Evolutionary conservation across 2,888 invertebrate species (phyloP).

Genomic region (Lasioglossum vierecki): DNA sequence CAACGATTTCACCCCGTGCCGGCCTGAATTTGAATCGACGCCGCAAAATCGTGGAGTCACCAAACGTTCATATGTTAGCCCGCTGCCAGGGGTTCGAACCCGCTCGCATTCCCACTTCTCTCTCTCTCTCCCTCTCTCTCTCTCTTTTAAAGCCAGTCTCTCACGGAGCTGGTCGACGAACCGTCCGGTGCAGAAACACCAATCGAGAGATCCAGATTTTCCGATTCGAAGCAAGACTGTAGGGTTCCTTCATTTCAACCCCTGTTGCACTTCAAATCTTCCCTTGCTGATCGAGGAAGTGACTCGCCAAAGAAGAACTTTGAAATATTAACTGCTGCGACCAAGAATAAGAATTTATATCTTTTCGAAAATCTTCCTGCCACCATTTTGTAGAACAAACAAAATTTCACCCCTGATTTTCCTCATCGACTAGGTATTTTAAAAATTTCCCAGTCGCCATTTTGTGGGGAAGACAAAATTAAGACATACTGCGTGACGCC

Average conservation of each 20-base stretch:
- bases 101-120: constrained; percentile 55
- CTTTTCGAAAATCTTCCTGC: neutral
- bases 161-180: neutral
- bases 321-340: neutral
- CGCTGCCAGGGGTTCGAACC: constrained; percentile 71
- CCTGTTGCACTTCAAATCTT: neutral
- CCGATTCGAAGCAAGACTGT: neutral
- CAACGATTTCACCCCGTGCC: constrained; percentile 79
- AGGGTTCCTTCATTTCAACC: neutral
- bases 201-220: neutral
- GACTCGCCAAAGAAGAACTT: neutral
- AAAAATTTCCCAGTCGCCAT: neutral
- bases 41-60: constrained; percentile 82
- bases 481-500: neutral
- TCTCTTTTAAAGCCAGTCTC: neutral
- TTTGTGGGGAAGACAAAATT: neutral
- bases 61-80: constrained; percentile 83
- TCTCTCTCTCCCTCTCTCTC: neutral
- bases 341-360: neutral
- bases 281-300: neutral
- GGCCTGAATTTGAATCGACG: constrained; percentile 81
- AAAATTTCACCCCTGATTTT: too few species aligned
- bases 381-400: neutral
- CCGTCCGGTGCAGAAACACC: neutral
- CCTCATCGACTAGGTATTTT: neutral